Evolutionary conservation across 2,797 vertebrate genomes (phyloP), one percentile per base, ranked within the genome.

Genomic region (Schizopygopsis pylzovi): DNA sequence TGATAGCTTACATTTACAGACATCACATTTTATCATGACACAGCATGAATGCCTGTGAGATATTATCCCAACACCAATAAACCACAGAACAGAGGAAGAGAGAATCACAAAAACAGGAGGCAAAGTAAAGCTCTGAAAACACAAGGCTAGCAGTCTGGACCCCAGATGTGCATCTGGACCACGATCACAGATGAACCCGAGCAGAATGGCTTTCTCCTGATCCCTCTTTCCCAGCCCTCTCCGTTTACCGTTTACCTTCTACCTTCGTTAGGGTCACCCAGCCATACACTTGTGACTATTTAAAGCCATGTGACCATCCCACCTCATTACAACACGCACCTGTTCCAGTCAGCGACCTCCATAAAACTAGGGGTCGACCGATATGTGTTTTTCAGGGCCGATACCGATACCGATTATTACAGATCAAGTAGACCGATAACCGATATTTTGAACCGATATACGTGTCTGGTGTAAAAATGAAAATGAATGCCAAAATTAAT

Each of bases 131-230:
- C 75, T 56, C 33, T 73, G 67, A 63, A 43, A 70, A 56, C 45
- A 33, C 39, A 45, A 49, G 83, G 78, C 39, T 28, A 43, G 68
- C 87, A 80, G 89, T 92, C 94, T 94, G 94, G 93, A 91, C 63
- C 88, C 88, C 94, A 95, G 92, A 94, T 95, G 94, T 92, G 90
- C 76, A 89, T 89, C 89, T 93, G 90, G 83, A 91, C 88, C 85
- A 84, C 84, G 87, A 89, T 91, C 89, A 87, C 89, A 94, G 90
- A 90, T 89, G 90, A 85, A 88, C 87, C 77, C 52, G 79, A 91
- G 85, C 90, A 86, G 85, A 92, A 90, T 90, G 90, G 87, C 89
- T 93, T 87, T 83, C 90, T 91, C 90, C 72, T 86, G 73, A 73
- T 89, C 84, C 56, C 68, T 8, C 41, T 84, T 87, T 82, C 70